phyloP scores from a whole-genome alignment of 2,113 vertebrate genomes.

The Brevimyrus niger region DNA sequence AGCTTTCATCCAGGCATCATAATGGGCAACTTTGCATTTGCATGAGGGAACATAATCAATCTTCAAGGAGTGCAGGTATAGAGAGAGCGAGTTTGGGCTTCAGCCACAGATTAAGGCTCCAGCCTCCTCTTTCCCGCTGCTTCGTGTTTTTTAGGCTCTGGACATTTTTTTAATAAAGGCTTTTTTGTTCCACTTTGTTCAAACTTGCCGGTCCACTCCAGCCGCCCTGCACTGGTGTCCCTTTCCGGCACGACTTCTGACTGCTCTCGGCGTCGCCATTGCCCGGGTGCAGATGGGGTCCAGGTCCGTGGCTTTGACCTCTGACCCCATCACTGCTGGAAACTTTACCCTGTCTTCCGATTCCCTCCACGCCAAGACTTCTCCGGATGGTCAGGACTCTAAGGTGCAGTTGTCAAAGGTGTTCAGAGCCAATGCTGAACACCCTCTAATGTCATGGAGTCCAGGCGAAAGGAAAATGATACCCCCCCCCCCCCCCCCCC shows the following conservation, averaged over 20 bases:
- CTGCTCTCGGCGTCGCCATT: constrained; percentile 10
- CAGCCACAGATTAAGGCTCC: not conserved
- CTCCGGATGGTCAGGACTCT: not conserved
- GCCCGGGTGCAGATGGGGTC: constrained; percentile 59
- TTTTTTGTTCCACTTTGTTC: not conserved
- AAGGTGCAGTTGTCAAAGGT: not conserved
- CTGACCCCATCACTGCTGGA: constrained; percentile 77
- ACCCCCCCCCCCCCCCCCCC: too few species aligned
- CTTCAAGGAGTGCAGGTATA: not conserved
- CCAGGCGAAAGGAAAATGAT: not conserved
- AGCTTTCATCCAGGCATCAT: constrained; percentile 43
- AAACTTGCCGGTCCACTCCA: not conserved
- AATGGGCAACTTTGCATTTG: constrained; percentile 52
- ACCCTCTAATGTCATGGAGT: not conserved
- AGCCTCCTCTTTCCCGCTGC: not conserved
- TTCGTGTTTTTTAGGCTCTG: not conserved
- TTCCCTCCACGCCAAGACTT: constrained; percentile 3
- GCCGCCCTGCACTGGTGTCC: not conserved
- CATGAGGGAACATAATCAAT: constrained; percentile 47
- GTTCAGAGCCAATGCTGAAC: not conserved
- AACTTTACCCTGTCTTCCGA: constrained; percentile 60
- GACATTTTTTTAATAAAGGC: not conserved
- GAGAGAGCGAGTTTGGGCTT: not conserved
- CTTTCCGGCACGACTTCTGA: not conserved
- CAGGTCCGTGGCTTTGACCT: constrained; percentile 77